These are phyloP conservation scores for Orius laevigatus DNA, from an alignment of 1,140 invertebrate species.

Conservation along the genomic window DNA sequence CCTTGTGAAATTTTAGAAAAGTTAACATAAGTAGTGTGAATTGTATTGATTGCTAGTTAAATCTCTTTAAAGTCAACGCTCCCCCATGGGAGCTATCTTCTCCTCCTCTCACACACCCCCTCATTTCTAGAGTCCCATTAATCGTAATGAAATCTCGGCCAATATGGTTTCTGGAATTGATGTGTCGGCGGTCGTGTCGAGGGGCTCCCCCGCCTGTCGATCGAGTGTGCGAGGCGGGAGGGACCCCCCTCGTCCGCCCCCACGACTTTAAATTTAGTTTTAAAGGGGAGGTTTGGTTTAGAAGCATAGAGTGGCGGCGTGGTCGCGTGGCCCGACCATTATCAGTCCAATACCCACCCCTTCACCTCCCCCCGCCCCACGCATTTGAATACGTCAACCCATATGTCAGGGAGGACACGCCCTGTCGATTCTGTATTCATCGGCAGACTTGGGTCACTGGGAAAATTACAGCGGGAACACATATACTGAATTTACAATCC, in stretches of 20 bases:
- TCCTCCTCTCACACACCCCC: neutral
- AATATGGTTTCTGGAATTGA: conserved; percentile 22
- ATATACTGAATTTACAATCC: no score
- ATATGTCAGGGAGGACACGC: conserved; percentile 5
- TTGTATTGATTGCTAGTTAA: no score
- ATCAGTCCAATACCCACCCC: conserved; percentile 2
- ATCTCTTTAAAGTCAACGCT: no score
- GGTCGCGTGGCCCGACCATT: conserved; percentile 12
- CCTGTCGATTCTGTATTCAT: conserved; percentile 10
- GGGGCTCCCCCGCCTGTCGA: conserved; percentile 1
- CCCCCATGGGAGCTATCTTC: no score
- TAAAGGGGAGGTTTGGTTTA: conserved; percentile 12
- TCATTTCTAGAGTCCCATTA: conserved; percentile 13
- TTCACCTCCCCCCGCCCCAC: neutral
- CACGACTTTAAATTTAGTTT: conserved; percentile 20
- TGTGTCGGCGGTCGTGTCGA: conserved; percentile 13
- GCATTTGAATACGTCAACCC: conserved; percentile 12
- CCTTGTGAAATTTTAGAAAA: no score
- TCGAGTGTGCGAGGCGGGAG: neutral
- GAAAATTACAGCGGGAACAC: no score
- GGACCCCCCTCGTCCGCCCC: neutral
- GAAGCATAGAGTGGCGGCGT: neutral
- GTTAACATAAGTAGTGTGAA: no score
- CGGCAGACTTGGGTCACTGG: neutral
- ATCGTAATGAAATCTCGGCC: conserved; percentile 22